Percentiles rank a stretch among this genome's conserved stretches.
These are phyloP conservation scores for Drosophila sproati DNA, from an alignment of 1,140 invertebrate genomes.

Conservation along the genomic window DNA sequence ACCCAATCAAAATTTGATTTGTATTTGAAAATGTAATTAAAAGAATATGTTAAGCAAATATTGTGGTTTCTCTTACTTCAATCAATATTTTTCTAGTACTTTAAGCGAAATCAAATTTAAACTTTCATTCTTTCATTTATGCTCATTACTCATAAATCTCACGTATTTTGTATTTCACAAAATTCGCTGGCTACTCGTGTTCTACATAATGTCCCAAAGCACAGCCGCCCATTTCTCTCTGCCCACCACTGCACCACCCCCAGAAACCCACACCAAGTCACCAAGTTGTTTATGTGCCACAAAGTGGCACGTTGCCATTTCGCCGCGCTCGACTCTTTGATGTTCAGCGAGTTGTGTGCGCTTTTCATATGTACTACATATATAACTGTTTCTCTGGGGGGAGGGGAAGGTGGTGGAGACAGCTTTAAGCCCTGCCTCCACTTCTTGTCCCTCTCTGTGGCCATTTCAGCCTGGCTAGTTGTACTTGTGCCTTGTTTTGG, in stretches of 20 bases:
- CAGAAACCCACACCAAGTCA: slow-evolving; percentile 31
- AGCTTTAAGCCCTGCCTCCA: no score
- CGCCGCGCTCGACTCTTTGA: slow-evolving; percentile 52
- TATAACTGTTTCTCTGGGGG: slow-evolving; percentile 41
- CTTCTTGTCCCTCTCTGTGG: no score
- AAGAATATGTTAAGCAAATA: no score
- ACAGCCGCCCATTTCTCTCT: background rate
- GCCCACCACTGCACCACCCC: background rate
- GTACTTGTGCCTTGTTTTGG: slow-evolving; percentile 29
- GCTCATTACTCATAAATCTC: background rate
- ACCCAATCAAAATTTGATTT: no score
- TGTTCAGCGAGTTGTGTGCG: slow-evolving; percentile 66
- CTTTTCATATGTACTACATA: slow-evolving; percentile 23
- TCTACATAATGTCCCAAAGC: slow-evolving; percentile 3
- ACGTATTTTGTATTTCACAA: background rate
- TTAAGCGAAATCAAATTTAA: background rate
- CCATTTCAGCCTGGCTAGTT: background rate
- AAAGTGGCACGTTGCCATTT: slow-evolving; percentile 49
- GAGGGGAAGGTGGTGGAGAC: background rate
- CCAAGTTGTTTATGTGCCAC: slow-evolving; percentile 62
- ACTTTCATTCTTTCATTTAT: background rate
- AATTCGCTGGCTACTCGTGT: background rate
- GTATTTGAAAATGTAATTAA: no score
- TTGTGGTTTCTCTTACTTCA: no score
- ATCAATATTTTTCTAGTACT: background rate